A percentile compares a stretch with the other conserved stretches of the same genome.
Conservation (phyloP, 37 sponge, comb jelly and placozoan genomes). For the Ianthella basta region DNA sequence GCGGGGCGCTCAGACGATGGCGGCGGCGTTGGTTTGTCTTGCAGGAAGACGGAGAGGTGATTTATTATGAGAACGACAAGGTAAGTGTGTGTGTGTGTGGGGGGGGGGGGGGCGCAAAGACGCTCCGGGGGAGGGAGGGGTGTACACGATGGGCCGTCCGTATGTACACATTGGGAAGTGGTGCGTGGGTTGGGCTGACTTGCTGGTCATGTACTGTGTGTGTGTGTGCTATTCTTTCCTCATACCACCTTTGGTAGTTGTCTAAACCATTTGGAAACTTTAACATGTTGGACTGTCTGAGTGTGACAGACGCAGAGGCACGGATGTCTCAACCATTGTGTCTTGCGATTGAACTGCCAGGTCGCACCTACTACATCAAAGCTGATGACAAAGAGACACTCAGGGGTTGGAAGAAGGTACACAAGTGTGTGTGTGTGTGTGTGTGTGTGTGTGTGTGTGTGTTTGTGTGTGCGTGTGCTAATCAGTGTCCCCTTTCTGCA, state of each 20-base stretch:
- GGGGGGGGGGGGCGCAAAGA: no score
- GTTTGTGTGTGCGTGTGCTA: background rate
- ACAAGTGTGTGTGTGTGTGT: background rate
- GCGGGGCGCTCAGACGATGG: background rate
- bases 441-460: background rate
- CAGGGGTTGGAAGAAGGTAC: constrained; percentile 15
- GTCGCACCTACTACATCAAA: constrained; percentile 19
- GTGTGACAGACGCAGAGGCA: constrained; percentile 5
- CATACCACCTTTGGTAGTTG: no score
- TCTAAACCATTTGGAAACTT: background rate
- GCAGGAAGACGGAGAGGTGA: constrained; percentile 9
- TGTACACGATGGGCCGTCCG: no score
- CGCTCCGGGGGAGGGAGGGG: no score
- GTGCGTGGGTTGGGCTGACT: no score
- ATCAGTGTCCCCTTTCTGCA: constrained; percentile 12
- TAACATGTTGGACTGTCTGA: constrained; percentile 18
- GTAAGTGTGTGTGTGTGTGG: background rate
- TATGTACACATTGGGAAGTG: no score
- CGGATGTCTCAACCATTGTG: background rate
- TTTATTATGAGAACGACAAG: background rate
- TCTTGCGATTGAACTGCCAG: background rate
- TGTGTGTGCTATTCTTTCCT: no score
- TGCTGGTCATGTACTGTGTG: no score
- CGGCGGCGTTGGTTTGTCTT: constrained; percentile 5
- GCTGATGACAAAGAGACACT: constrained; percentile 3